phyloP scores from a whole-genome alignment of 2,888 invertebrate species.

The Subacronicta megacephala region DNA sequence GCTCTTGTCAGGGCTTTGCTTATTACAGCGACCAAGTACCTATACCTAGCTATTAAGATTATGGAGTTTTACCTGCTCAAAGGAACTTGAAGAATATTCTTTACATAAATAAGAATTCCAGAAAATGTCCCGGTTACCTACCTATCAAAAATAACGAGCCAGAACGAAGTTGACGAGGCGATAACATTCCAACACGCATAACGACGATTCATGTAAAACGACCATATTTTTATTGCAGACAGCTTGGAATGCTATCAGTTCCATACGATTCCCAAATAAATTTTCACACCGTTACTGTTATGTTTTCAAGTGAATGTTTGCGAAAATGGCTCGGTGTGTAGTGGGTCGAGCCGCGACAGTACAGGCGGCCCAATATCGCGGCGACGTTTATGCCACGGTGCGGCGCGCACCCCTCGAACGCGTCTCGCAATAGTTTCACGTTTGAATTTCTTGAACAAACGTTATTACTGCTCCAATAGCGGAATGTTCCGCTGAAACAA shows the following conservation, averaged over 20 bases:
- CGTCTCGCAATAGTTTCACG: constrained; percentile 80
- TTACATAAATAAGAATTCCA: constrained; percentile 22
- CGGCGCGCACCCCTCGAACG: constrained; percentile 62
- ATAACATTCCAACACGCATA: constrained; percentile 45
- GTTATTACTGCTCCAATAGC: constrained; percentile 84
- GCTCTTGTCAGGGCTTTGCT: constrained; percentile 1
- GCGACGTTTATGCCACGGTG: constrained; percentile 64
- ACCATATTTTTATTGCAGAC: constrained; percentile 53
- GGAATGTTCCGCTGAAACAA: constrained; percentile 83
- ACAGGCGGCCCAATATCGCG: constrained; percentile 66
- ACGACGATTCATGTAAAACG: constrained; percentile 44
- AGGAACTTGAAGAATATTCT: constrained; percentile 5
- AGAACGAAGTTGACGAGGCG: constrained; percentile 36
- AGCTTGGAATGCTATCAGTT: constrained; percentile 51
- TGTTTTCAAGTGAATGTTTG: constrained; percentile 65
- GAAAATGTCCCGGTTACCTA: constrained; percentile 35
- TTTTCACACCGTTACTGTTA: constrained; percentile 52
- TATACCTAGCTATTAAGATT: not conserved
- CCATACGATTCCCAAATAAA: constrained; percentile 51
- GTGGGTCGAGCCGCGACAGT: constrained; percentile 29
- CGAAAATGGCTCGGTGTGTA: constrained; percentile 54
- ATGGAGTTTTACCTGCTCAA: not conserved
- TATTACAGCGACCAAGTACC: not conserved
- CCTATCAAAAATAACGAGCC: constrained; percentile 60
- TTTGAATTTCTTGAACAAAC: constrained; percentile 86